Base-by-base conservation (phyloP, 2,797 vertebrate genomes). In the Limnodromus scolopaceus region DNA sequence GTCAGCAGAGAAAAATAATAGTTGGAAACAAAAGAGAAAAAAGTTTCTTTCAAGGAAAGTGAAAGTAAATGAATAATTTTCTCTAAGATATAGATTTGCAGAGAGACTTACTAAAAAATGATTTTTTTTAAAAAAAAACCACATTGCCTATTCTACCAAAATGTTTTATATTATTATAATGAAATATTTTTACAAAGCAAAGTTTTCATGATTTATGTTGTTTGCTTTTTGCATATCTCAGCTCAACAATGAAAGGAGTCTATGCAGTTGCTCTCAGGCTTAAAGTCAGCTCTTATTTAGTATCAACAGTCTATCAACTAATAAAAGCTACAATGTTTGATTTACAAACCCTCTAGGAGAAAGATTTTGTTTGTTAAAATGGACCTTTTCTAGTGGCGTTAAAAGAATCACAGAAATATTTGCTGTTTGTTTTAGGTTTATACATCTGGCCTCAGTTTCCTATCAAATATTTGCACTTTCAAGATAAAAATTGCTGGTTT, bases 381-480 rank as follows among this genome's bases (percentile, higher is more conserved):
- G 64, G 84, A 95, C 84, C 77, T 96, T 96, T 95, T 91, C 88
- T 57, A 91, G 32, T 83, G 60, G 38, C 6, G 3, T 83, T 91
- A 77, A 88, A 97, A 77, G 84, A 95, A 91, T 87, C 84, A 63
- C 57, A 76, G 94, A 92, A 94, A 77, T 94, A 92, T 91, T 89
- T 96, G 49, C 66, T 92, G 84, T 96, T 96, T 96, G 78, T 23
- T 93, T 96, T 94, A 89, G 90, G 53, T 92, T 97, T 95, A 93
- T 96, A 93, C 60, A 80, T 92, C 90, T 96, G 93, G 93, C 93
- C 94, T 94, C 95, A 96, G 93, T 96, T 96, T 97, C 93, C 64
- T 95, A 91, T 95, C 90, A 96, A 96, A 96, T 96, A 96, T 97
- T 97, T 97, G 95, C 77, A 92, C 93, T 95, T 95, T 82, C 0